Percentiles rank a stretch among this genome's conserved stretches.
Conservation (phyloP, 2,797 vertebrate genomes). For the Simalia tracyae region DNA sequence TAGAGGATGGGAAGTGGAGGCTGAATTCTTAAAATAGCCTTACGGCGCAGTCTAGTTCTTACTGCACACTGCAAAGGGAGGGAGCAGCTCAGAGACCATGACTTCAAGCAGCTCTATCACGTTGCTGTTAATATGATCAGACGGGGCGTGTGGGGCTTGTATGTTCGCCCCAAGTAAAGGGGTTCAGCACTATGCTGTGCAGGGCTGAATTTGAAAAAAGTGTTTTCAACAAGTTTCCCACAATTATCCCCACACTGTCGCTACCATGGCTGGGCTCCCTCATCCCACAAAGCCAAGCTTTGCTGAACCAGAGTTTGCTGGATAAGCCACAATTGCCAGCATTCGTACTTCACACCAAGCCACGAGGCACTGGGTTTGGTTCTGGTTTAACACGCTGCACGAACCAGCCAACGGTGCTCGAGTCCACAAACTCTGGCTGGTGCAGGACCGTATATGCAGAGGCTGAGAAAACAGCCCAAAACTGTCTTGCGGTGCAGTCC, state of each 20-base stretch:
- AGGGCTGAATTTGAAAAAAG: not conserved
- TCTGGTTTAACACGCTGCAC: not conserved
- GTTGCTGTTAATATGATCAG: not conserved
- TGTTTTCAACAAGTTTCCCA: not conserved
- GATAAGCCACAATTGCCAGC: not conserved
- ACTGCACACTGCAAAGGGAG: not conserved
- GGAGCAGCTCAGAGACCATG: not conserved
- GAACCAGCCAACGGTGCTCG: too few relatives aligned
- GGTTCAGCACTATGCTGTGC: not conserved
- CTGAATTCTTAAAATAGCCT: not conserved
- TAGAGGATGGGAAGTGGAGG: not conserved
- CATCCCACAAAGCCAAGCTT: not conserved
- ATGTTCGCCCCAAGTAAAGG: not conserved
- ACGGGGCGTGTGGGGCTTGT: not conserved
- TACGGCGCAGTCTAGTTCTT: not conserved
- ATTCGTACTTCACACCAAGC: not conserved
- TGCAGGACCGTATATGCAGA: not conserved
- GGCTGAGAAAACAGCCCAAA: not conserved
- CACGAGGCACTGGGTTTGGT: not conserved
- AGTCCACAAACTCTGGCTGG: too few relatives aligned
- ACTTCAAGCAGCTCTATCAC: not conserved
- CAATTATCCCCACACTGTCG: not conserved
- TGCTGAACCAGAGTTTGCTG: not conserved
- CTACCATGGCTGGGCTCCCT: not conserved
- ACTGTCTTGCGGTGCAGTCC: not conserved